These are phyloP conservation scores for Apostichopus californicus DNA, from an alignment of 35 echinoderm and acorn worm species.

Conservation along the genomic window DNA sequence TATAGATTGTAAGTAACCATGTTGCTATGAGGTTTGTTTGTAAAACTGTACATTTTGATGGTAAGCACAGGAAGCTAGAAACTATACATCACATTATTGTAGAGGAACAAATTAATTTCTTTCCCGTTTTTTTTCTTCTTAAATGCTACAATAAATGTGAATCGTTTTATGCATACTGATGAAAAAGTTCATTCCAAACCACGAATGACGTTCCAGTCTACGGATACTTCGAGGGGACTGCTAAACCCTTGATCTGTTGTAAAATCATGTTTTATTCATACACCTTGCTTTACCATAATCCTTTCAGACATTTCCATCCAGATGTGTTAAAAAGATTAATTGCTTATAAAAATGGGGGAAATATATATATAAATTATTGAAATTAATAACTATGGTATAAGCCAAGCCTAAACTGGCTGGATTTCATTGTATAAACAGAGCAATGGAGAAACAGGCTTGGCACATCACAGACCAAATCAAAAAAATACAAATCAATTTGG, in stretches of 20 bases:
- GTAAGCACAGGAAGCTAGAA: no score
- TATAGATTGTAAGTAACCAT: no score
- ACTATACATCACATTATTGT: neutral
- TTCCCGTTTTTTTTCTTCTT: neutral
- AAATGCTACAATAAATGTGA: neutral
- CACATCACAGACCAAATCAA: no score
- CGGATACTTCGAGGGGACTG: neutral
- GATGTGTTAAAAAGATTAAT: neutral
- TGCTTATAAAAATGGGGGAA: neutral
- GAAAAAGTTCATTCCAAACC: neutral
- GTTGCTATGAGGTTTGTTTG: no score
- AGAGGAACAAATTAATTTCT: neutral
- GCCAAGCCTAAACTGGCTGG: no score
- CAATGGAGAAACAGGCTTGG: no score
- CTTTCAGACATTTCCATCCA: constrained; percentile 11
- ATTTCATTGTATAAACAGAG: no score
- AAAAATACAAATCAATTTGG: no score
- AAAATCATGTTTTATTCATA: constrained; percentile 5
- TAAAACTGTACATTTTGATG: no score
- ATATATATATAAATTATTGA: no score
- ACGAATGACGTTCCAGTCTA: neutral
- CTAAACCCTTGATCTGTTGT: neutral
- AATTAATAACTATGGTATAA: no score
- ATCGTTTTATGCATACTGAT: neutral
- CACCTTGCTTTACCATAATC: constrained; percentile 11